Percentiles rank a stretch among this genome's conserved stretches.
Evolutionary conservation across 1,140 invertebrate genomes (phyloP).

Genomic region (Aphidius ervi): DNA sequence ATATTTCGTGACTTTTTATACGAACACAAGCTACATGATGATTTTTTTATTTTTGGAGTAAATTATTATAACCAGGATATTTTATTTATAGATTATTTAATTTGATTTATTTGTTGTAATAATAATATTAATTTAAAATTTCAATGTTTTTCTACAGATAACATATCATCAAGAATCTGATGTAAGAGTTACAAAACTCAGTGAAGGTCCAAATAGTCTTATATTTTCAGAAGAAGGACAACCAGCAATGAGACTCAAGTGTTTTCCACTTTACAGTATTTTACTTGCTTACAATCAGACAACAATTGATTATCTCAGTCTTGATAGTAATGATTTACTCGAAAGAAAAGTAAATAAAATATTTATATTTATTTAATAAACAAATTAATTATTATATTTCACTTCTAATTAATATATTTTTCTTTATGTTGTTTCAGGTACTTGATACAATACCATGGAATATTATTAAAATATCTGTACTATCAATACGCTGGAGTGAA

Average conservation of each 20-base stretch:
- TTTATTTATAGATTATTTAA: too few relatives aligned
- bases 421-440: constrained; percentile 32
- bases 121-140: constrained; percentile 7
- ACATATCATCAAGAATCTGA: constrained; percentile 62
- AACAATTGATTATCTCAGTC: constrained; percentile 66
- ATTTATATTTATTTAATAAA: neutral
- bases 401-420: neutral
- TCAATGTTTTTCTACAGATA: constrained; percentile 45
- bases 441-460: constrained; percentile 52
- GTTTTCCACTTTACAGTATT: constrained; percentile 78
- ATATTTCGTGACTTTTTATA: neutral
- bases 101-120: too few relatives aligned
- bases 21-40: neutral
- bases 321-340: constrained; percentile 56
- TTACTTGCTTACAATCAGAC: constrained; percentile 71
- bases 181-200: constrained; percentile 57
- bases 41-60: constrained; percentile 3
- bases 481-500: constrained; percentile 47
- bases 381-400: neutral
- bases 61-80: neutral
- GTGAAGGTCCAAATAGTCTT: constrained; percentile 55
- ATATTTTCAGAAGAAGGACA: constrained; percentile 50
- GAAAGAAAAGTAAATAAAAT: constrained; percentile 34
- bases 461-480: constrained; percentile 43
- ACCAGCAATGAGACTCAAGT: constrained; percentile 66